Percentiles rank a stretch among this genome's conserved stretches.
Evolutionary conservation across 2,888 invertebrate species (phyloP).

Genomic region (Cephus rjabovi): DNA sequence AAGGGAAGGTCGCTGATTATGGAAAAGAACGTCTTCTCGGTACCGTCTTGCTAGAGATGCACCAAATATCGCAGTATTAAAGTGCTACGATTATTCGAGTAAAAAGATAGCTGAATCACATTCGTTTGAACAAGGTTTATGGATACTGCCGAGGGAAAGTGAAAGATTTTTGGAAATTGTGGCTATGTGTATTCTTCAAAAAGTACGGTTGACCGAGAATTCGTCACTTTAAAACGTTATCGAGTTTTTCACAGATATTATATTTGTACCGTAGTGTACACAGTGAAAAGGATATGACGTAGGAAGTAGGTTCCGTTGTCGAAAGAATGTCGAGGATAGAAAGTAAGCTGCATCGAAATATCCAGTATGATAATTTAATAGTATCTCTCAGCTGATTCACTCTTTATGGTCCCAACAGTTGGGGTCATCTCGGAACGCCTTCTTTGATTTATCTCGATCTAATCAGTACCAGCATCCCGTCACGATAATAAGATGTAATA

Average conservation of each 20-base stretch:
- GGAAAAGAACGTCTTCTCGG: neutral
- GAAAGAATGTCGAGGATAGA: neutral
- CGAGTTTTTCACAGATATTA: neutral
- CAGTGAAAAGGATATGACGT: neutral
- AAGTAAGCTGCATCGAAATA: neutral
- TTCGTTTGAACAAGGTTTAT: neutral
- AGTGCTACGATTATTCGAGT: neutral
- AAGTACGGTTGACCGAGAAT: neutral
- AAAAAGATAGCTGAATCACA: neutral
- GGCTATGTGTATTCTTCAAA: too few species aligned
- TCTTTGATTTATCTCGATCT: neutral
- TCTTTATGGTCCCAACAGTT: neutral
- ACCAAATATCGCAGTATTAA: neutral
- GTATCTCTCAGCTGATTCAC: neutral
- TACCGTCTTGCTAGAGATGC: neutral
- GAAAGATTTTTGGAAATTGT: neutral
- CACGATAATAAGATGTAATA: slow-evolving; percentile 7
- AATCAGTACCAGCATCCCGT: neutral
- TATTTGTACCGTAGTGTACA: neutral
- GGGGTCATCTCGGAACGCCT: neutral
- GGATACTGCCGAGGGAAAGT: neutral
- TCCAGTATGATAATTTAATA: neutral
- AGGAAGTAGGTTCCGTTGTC: neutral
- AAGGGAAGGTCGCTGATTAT: neutral
- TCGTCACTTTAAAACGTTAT: too few species aligned